Base-by-base conservation (phyloP, 2,113 vertebrate genomes). In the Physeter macrocephalus region DNA sequence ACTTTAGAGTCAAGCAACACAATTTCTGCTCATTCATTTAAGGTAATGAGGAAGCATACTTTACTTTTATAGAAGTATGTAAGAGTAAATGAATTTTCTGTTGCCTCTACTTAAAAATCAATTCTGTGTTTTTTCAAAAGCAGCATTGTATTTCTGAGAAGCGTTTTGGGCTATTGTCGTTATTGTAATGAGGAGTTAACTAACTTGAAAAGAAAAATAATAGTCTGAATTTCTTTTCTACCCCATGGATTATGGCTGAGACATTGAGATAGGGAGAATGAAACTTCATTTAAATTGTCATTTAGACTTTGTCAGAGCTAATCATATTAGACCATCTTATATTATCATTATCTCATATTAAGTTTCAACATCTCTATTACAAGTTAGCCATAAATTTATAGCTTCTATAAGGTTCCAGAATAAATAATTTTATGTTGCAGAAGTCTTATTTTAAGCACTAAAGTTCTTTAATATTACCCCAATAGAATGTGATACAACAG, bases 181-280 rank as follows among this genome's bases (percentile, higher is more conserved):
- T 94, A 54, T 89, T 94, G 52, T 97, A 88, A 92, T 92, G 69
- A 96, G 88, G 69, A 92, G 41, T 95, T 97, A 97, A 97, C 84
- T 96, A 95, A 90, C 74, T 83, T 90, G 41, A 93, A 96, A 94
- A 96, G n/a, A 94, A 94, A 95, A 69, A 87, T 39, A 93, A 93
- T 92, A 84, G 81, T 77, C 69, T 75, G 43, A 43, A 90, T 83
- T 97, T 93, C 57, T 88, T 96, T 94, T 93, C 74, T 84, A 59
- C 57, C 36, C 34, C 59, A 15, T 67, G 31, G 75, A 61, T 89
- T 94, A 86, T 86, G 87, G 87, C 67, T 67, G 82, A 96, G 75
- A 67, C 41, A 31, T 49, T 95, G 75, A n/a, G 25, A 84, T 61
- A 62, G 67, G 29, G 14, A 81, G 52, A 94, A 71, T 87, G 64